phyloP scores from a whole-genome alignment of 2,113 vertebrate species.

The Chrysemys picta region DNA sequence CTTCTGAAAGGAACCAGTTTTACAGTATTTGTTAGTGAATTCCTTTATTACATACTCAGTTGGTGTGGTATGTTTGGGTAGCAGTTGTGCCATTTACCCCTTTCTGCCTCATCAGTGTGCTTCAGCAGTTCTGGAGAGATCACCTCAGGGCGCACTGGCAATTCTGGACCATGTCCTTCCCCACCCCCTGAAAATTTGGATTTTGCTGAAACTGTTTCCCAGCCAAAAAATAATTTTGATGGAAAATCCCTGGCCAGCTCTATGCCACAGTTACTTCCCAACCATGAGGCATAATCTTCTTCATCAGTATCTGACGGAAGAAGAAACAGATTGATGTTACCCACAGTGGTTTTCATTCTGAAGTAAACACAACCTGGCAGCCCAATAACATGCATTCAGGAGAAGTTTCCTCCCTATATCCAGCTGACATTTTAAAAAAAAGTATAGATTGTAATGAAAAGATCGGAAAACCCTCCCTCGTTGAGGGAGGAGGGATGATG shows the following conservation, averaged over 20 bases:
- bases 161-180: not conserved
- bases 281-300: not conserved
- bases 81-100: not conserved
- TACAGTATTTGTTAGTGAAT: not conserved
- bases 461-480: not conserved
- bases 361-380: fast-evolving
- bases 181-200: not conserved
- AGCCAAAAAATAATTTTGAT: not conserved
- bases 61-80: not conserved
- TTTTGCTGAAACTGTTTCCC: fast-evolving
- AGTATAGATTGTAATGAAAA: not conserved
- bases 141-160: not conserved
- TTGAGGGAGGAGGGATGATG: not conserved
- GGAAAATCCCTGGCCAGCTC: not conserved
- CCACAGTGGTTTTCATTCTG: not conserved
- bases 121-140: not conserved
- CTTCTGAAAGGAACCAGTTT: not conserved
- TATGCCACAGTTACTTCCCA: not conserved
- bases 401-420: not conserved
- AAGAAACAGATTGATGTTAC: not conserved
- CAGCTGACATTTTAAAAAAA: not conserved
- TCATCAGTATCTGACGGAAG: not conserved
- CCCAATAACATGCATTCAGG: not conserved
- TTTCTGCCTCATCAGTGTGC: too few species aligned
- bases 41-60: not conserved